Evolutionary conservation across 2,797 vertebrate species (phyloP), one percentile per base, ranked within the genome.

Genomic region (Tangara arthus): DNA sequence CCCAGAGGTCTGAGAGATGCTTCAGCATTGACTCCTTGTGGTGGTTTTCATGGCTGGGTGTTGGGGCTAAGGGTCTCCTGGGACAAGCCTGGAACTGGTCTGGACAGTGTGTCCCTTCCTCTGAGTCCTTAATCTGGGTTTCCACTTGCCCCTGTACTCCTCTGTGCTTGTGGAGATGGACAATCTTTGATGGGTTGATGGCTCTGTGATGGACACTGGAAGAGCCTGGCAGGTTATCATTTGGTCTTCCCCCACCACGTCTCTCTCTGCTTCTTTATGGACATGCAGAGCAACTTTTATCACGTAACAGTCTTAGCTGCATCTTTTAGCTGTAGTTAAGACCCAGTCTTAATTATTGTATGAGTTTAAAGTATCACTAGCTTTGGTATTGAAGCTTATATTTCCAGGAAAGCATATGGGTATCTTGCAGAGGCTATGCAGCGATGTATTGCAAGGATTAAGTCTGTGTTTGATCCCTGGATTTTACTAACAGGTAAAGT

Each of bases 171-270:
- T 32, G 18, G 52, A 66, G 7, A 44, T 34, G 55, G 24, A 39
- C 37, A 37, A 0, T 14, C 11, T 71, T 52, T 53, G 42, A 22
- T 41, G n/a, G n/a, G 11, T 19, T 63, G 28, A n/a, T 68, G 34
- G 37, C 9, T 72, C 19, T 32, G 20, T 20, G 34, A 35, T 22
- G 69, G 19, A 15, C n/a, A 9, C 11, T 44, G 46, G 37, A 89
- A n/a, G 47, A 78, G 21, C 8, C 30, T 53, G 28, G 11, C 11
- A 32, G 7, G 8, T 23, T 46, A 28, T 61, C 72, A 37, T 49
- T 32, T 84, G 27, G 4, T n/a, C 2, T 61, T 10, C 8, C 35
- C 16, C 6, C 1, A 3, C 4, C n/a, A 14, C 6, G 2, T 8
- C 11, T 69, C 22, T 47, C 20, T 79, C 46, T 72, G 32, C 27